Evolutionary conservation across 92 coral and sea anemone species (phyloP), one percentile per base, ranked within the genome.

Genomic region (Umimayanthus chanpuru): DNA sequence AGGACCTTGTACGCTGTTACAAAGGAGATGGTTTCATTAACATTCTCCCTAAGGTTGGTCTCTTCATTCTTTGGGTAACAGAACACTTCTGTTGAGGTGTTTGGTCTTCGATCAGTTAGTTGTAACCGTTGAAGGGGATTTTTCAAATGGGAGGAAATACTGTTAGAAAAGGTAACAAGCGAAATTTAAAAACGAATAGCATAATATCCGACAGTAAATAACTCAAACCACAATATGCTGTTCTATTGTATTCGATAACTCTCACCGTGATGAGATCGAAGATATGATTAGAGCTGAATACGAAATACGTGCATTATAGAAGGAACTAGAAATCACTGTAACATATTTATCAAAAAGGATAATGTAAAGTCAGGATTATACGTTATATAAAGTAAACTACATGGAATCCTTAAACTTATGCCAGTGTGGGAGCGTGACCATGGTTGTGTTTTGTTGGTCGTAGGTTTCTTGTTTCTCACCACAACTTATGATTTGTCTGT

Each of bases 1-100:
- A 71, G 76, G 39, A 71, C 18, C 76, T 71, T 28, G 76, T 71
- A 20, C 76, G 76, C 76, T 28, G 76, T 71, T 71, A 71, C 76
- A 71, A 71, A 71, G 40, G 39, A 71, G 76, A 71, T 71, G 76
- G 76, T 71, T 71, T 71, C 15, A 14, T 71, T 28, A 71, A 71
- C 76, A 71, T 71, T 71, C 76, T 71, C 39, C 76, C 76, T 5
- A 71, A 71, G 76, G 76, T 71, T 28, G 39, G 76, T 71, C 4
- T 71, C 76, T 71, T 71, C 14, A 28, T 28, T 71, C 40, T 71
- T 71, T 71, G 76, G 40, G 76, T 71, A 39, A 73, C 39, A 9
- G 10, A 6, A 73, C 43, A 32, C 1, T 73, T 73, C n/a, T 36
- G 10, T 36, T 36, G 9, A 38, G 47, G 29, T 39, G 9, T 47